A percentile compares a stretch with the other conserved stretches of the same genome.
Conservation (phyloP, 2,888 invertebrate genomes). For the Esperia sulphurella region DNA sequence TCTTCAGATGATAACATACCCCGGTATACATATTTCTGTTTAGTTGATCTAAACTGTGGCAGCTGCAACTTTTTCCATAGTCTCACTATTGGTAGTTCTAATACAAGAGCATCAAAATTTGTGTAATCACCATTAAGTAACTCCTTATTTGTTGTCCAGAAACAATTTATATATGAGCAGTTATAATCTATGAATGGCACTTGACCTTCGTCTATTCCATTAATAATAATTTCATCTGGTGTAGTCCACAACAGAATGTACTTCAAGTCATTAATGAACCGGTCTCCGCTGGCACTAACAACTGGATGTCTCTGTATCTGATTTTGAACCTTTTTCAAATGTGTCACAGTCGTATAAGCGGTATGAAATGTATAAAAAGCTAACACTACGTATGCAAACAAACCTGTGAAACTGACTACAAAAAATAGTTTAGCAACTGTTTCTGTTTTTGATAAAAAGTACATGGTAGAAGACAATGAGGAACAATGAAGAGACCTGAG, state of each 20-base stretch:
- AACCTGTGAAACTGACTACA: conserved; percentile 46
- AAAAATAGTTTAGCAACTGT: conserved; percentile 58
- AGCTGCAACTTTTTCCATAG: conserved; percentile 26
- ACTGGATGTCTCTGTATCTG: conserved; percentile 10
- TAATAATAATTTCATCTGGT: conserved; percentile 13
- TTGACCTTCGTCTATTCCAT: conserved; percentile 33
- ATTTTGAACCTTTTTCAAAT: conserved; percentile 23
- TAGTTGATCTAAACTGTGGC: conserved; percentile 34
- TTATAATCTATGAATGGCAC: conserved; percentile 35
- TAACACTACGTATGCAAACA: conserved; percentile 46
- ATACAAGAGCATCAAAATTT: conserved; percentile 55
- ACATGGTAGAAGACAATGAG: conserved; percentile 34
- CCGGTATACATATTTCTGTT: conserved; percentile 59
- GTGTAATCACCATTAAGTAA: conserved; percentile 33
- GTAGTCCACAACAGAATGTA: conserved; percentile 52
- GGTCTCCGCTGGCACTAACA: conserved; percentile 7
- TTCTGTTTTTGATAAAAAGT: conserved; percentile 39
- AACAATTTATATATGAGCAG: conserved; percentile 52
- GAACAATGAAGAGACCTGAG: conserved; percentile 27
- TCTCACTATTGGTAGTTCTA: conserved; percentile 35
- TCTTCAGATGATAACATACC: conserved; percentile 42
- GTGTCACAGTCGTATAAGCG: conserved; percentile 29
- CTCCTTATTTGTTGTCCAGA: conserved; percentile 43
- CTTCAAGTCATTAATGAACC: conserved; percentile 31
- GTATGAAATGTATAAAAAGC: conserved; percentile 57